Conservation (phyloP, 2,113 vertebrate species). For the Hirundichthys speculiger region DNA sequence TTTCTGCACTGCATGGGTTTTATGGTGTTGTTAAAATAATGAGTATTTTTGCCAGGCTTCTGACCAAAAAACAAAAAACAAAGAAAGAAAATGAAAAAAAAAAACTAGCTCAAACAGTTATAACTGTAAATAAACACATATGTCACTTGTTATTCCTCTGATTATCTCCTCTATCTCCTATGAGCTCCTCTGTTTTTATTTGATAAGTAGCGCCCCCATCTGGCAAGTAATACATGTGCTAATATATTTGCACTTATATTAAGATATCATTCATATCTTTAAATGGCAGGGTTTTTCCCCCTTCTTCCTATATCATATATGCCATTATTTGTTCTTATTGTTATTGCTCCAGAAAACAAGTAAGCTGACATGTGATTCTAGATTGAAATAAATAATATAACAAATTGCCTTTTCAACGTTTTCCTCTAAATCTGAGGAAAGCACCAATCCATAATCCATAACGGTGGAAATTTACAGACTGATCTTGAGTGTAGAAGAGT, state of each 20-base stretch:
- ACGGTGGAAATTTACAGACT: neutral
- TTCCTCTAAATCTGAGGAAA: neutral
- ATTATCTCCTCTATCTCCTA: neutral
- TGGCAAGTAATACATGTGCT: constrained; percentile 40
- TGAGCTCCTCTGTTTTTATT: constrained; percentile 18
- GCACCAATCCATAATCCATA: neutral
- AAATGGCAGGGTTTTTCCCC: too few species aligned
- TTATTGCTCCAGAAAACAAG: neutral
- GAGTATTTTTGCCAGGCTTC: too few species aligned
- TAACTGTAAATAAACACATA: constrained; percentile 14
- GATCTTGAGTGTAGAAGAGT: neutral
- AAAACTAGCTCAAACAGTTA: too few species aligned
- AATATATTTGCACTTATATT: too few species aligned
- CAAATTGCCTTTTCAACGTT: neutral
- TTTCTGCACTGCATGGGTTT: too few species aligned
- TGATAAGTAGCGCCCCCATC: constrained; percentile 59
- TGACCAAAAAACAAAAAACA: too few species aligned
- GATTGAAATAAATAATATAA: too few species aligned
- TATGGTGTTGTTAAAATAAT: too few species aligned
- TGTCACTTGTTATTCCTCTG: constrained; percentile 12
- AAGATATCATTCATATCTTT: too few species aligned
- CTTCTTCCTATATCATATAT: too few species aligned
- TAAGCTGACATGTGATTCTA: neutral
- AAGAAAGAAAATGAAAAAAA: too few species aligned
- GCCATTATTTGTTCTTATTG: neutral